These are phyloP conservation scores for Lasioglossum oenotherae DNA, from an alignment of 2,888 invertebrate species.

Conservation along the genomic window DNA sequence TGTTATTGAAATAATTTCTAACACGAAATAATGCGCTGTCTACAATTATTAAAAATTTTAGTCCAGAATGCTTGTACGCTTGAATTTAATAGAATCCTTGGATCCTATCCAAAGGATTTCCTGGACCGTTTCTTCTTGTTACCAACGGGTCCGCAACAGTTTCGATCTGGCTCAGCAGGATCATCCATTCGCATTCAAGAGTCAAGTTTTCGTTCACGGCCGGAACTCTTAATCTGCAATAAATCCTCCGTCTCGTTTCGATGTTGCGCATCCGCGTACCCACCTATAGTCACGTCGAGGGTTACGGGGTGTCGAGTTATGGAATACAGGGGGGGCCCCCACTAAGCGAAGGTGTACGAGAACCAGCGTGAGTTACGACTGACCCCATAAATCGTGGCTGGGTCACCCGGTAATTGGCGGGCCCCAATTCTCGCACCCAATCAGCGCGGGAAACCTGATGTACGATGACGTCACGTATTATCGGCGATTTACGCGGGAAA, in stretches of 20 bases:
- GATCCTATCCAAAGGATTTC: background rate
- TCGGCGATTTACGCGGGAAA: conserved; percentile 79
- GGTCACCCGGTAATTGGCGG: conserved; percentile 81
- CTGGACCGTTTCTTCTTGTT: background rate
- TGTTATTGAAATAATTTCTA: too few species aligned
- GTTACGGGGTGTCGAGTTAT: conserved; percentile 72
- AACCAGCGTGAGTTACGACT: conserved; percentile 78
- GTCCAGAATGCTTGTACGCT: too few species aligned
- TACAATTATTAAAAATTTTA: background rate
- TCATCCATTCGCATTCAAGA: background rate
- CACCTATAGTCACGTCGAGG: conserved; percentile 56
- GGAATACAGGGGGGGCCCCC: conserved; percentile 66
- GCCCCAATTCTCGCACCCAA: conserved; percentile 82
- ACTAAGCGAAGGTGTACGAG: conserved; percentile 49
- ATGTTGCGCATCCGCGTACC: conserved; percentile 43
- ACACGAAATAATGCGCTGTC: background rate
- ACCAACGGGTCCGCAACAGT: conserved; percentile 24
- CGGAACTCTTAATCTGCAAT: conserved; percentile 54
- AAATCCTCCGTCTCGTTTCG: conserved; percentile 59
- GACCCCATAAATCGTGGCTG: conserved; percentile 80
- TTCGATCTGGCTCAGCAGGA: background rate
- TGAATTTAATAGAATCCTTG: too few species aligned
- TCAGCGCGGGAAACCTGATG: conserved; percentile 75
- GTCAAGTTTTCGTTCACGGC: conserved; percentile 13
- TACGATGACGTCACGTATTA: conserved; percentile 81